A percentile compares a stretch with the other conserved stretches of the same genome.
Conservation (phyloP, 2,113 vertebrate species). For the Passer montanus region DNA sequence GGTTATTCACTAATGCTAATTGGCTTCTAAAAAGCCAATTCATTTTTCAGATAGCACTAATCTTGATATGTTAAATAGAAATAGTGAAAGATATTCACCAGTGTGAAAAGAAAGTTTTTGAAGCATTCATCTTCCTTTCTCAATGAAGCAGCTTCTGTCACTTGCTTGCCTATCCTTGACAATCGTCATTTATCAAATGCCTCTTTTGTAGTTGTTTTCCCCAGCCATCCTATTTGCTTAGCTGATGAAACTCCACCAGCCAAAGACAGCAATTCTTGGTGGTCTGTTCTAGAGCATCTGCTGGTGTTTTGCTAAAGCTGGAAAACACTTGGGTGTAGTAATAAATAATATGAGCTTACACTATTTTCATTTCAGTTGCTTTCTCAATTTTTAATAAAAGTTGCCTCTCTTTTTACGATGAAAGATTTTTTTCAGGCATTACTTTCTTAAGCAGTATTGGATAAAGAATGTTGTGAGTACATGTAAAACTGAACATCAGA, state of each 20-base stretch:
- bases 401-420: rapidly evolving
- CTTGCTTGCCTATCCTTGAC: background rate
- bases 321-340: background rate
- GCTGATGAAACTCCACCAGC: background rate
- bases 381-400: background rate
- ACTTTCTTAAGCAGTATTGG: background rate
- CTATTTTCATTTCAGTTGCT: background rate
- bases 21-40: background rate
- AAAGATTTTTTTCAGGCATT: background rate
- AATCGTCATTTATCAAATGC: background rate
- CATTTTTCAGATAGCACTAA: background rate
- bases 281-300: background rate
- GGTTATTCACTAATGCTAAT: background rate
- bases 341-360: background rate
- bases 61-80: background rate
- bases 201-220: background rate
- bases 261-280: background rate
- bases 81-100: background rate
- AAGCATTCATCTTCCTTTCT: background rate
- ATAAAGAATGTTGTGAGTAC: background rate
- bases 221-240: background rate
- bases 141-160: background rate
- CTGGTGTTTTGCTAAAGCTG: background rate
- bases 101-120: background rate
- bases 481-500: background rate